Percentiles rank a stretch among this genome's conserved stretches.
Evolutionary conservation across 2,797 vertebrate genomes (phyloP).

Genomic region (Holocentrus rufus): DNA sequence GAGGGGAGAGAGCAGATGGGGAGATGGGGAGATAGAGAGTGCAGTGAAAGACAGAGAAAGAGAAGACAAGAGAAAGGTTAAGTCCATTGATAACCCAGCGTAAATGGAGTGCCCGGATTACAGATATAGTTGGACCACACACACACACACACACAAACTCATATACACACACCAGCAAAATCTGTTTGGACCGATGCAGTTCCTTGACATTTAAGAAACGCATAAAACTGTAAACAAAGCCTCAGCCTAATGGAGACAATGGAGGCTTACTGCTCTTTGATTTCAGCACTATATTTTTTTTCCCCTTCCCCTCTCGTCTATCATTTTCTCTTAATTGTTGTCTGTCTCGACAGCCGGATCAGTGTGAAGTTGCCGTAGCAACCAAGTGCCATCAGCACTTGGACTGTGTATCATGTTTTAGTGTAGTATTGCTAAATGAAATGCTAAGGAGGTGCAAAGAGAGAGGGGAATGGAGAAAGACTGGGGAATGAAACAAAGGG

Average conservation of each 20-base stretch:
- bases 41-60: conserved; percentile 39
- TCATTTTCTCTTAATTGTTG: conserved; percentile 47
- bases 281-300: conserved; percentile 10
- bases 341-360: conserved; percentile 1
- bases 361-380: conserved; percentile 48
- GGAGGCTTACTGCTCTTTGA: neutral
- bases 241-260: neutral
- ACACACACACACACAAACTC: conserved; percentile 6
- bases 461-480: conserved; percentile 1
- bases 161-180: conserved; percentile 8
- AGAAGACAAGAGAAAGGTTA: conserved; percentile 61
- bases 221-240: conserved; percentile 24
- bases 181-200: conserved; percentile 5
- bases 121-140: conserved; percentile 16
- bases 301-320: neutral
- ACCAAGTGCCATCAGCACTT: conserved; percentile 42
- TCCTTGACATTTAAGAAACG: conserved; percentile 31
- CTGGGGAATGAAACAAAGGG: neutral
- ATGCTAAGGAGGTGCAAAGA: conserved; percentile 12
- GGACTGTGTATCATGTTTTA: conserved; percentile 17
- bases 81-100: conserved; percentile 43
- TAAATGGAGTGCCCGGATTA: conserved; percentile 43
- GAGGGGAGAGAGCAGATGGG: conserved; percentile 9
- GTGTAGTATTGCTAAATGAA: conserved; percentile 26
- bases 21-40: conserved; percentile 39